These are phyloP conservation scores for Atrina japonica DNA, from an alignment of 2,888 invertebrate species.

Conservation along the genomic window DNA sequence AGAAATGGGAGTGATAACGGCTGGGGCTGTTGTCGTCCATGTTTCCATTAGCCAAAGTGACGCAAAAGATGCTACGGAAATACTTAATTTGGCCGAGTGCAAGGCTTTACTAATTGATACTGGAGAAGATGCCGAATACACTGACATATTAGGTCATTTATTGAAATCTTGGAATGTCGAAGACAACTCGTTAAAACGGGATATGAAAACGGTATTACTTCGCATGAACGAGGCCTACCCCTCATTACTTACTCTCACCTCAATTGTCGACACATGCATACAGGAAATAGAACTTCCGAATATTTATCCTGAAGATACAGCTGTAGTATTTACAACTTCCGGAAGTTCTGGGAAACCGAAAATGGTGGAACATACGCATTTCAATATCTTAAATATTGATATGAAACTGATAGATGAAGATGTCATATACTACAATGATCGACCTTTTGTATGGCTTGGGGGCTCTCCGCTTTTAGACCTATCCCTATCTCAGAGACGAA, in stretches of 20 bases:
- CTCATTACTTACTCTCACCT: background rate
- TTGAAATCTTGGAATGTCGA: background rate
- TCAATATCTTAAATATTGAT: slow-evolving; percentile 7
- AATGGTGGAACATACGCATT: slow-evolving; percentile 30
- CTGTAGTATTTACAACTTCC: slow-evolving; percentile 30
- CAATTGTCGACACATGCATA: background rate
- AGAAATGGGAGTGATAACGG: slow-evolving; percentile 25
- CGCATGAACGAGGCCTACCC: slow-evolving; percentile 1
- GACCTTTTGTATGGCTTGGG: slow-evolving; percentile 26
- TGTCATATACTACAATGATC: slow-evolving; percentile 15
- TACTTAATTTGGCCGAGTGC: slow-evolving; percentile 6
- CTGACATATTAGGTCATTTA: slow-evolving; percentile 5
- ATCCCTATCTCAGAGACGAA: background rate
- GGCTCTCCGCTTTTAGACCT: slow-evolving; percentile 24
- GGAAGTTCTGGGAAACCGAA: slow-evolving; percentile 30
- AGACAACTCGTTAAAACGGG: slow-evolving; percentile 2
- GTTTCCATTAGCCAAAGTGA: slow-evolving; percentile 15
- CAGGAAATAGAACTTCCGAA: slow-evolving; percentile 3
- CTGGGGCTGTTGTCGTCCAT: slow-evolving; percentile 26
- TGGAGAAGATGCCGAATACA: slow-evolving; percentile 8
- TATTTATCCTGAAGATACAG: slow-evolving; percentile 25
- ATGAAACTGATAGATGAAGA: background rate
- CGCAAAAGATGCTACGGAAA: slow-evolving; percentile 14
- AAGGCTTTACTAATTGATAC: slow-evolving; percentile 22
- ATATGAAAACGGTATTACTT: slow-evolving; percentile 6